Evolutionary conservation across 2,797 vertebrate species (phyloP), one percentile per base, ranked within the genome.

Genomic region (Myripristis jacobus): DNA sequence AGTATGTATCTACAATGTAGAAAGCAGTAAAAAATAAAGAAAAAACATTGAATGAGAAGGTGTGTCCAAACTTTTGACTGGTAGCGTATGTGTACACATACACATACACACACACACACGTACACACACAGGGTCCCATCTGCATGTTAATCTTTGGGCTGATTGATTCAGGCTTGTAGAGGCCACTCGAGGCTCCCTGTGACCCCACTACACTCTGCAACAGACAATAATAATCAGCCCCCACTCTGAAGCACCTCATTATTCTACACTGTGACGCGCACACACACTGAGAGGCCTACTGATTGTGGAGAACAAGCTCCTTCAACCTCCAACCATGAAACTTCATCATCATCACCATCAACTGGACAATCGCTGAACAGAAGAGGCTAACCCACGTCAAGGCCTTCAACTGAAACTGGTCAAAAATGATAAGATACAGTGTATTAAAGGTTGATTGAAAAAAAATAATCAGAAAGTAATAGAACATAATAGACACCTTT

Each of bases 181-280:
- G 69, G 68, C 79, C 85, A 77, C 88, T 89, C 62, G 65, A 89
- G 66, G 16, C 66, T 65, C 48, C 63, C 56, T 38, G 57, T 67
- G 73, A 67, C 65, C 31, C 70, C 77, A 60, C 85, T 83, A 71
- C 46, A 36, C 70, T 50, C 48, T 21, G 61, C 54, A 51, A 62
- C 67, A 69, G 62, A 51, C 60, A 68, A 71, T 58, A 50, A 56
- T 52, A 71, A 68, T 62, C 57, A 54, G 41, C 53, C 38, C 48
- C 12, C 24, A 53, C 27, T 75, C 70, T 89, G 64, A 83, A 90
- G 85, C 66, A 82, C 64, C 78, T 90, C 82, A 83, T 88, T 68
- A 87, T 58, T 53, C 12, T 61, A 38, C 47, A 63, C 46, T 52
- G 72, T 82, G 70, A 85, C 65, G 76, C 87, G 79, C 63, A 69